These are phyloP conservation scores for Apodemus speciosus DNA, from an alignment of 2,113 vertebrate genomes.

Conservation along the genomic window DNA sequence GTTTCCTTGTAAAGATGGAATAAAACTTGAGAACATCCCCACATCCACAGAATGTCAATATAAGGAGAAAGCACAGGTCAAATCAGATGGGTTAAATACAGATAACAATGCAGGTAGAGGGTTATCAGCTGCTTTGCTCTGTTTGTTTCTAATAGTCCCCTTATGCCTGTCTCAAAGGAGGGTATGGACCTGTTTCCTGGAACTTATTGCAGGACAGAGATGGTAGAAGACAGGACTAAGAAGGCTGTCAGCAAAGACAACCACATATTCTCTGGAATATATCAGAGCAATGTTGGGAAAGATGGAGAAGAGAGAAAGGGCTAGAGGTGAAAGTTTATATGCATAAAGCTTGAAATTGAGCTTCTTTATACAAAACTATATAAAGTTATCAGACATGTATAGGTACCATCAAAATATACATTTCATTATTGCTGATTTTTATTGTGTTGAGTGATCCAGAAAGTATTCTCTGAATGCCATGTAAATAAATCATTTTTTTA, in stretches of 20 bases:
- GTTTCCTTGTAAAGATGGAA: constrained; percentile 15
- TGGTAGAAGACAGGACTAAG: not conserved
- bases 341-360: not conserved
- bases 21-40: not conserved
- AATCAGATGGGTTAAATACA: not conserved
- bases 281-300: not conserved
- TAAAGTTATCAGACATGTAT: not conserved
- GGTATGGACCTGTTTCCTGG: not conserved
- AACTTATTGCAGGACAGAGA: not conserved
- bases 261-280: not conserved
- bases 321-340: not conserved
- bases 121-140: not conserved
- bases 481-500: not conserved
- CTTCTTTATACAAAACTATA: not conserved
- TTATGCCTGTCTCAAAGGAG: not conserved
- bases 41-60: not conserved
- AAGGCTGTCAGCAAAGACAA: not conserved
- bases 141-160: not conserved
- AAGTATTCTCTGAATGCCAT: not conserved
- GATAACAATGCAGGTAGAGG: not conserved
- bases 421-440: not conserved
- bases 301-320: not conserved
- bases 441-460: not conserved
- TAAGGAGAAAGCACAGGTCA: not conserved
- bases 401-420: not conserved